Evolutionary conservation across 2,888 invertebrate species (phyloP).

Genomic region (Ephialtes manifestator): DNA sequence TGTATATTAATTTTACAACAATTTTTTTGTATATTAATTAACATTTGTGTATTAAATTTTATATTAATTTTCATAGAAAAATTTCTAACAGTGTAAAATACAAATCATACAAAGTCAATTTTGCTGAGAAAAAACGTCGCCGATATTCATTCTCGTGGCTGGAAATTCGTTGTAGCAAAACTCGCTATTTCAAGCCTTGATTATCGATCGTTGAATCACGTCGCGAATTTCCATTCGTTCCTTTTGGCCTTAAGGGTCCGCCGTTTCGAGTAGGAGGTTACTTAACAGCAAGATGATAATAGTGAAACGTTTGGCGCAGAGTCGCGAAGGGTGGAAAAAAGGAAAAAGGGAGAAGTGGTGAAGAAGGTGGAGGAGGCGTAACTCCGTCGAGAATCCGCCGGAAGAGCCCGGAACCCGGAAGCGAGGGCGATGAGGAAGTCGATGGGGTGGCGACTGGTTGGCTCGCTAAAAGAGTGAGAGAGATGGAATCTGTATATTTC

Average conservation of each 20-base stretch:
- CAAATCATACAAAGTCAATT: too few species aligned
- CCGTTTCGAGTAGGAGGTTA: constrained; percentile 31
- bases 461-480: constrained; percentile 45
- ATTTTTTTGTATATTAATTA: too few species aligned
- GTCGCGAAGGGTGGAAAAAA: constrained; percentile 27
- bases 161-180: neutral
- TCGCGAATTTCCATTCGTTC: constrained; percentile 60
- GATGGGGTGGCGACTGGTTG: constrained; percentile 40
- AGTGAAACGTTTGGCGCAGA: constrained; percentile 37
- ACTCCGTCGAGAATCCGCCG: constrained; percentile 77
- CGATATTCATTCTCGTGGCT: neutral
- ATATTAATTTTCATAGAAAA: too few species aligned
- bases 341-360: constrained; percentile 17
- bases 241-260: neutral
- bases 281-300: constrained; percentile 66
- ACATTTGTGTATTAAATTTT: too few species aligned
- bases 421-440: constrained; percentile 82
- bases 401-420: constrained; percentile 83
- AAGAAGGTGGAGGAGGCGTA: constrained; percentile 70
- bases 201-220: constrained; percentile 39
- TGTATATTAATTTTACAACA: too few species aligned
- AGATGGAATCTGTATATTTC: constrained; percentile 66
- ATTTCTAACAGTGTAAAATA: too few species aligned
- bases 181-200: neutral
- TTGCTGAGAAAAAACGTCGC: neutral